Percentiles rank a stretch among this genome's conserved stretches.
Evolutionary conservation across 2,113 vertebrate genomes (phyloP).

Genomic region (Otis tarda): DNA sequence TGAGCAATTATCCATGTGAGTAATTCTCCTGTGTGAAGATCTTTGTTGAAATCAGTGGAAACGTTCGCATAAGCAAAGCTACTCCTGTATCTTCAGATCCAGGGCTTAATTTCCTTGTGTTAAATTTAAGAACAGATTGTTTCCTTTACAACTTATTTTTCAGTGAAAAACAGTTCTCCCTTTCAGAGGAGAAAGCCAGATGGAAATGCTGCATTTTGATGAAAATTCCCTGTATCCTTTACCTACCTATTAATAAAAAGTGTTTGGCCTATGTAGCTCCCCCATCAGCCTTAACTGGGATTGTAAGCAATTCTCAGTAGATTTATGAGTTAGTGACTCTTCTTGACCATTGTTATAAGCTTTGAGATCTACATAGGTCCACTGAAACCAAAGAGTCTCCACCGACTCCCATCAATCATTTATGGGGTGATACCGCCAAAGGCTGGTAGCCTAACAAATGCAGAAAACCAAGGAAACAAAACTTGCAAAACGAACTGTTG

Average conservation of each 20-base stretch:
- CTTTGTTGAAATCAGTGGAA: neutral
- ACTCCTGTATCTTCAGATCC: neutral
- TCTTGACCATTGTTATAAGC: neutral
- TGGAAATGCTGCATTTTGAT: neutral
- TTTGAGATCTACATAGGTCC: neutral
- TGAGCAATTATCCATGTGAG: neutral
- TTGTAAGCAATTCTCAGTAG: neutral
- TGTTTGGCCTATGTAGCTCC: neutral
- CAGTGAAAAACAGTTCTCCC: neutral
- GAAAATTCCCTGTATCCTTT: neutral
- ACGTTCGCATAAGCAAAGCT: neutral
- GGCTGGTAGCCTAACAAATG: fast-evolving
- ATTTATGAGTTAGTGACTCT: neutral
- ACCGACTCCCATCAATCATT: neutral
- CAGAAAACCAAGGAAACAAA: neutral
- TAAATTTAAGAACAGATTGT: neutral
- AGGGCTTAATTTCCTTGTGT: neutral
- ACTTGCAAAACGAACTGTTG: neutral
- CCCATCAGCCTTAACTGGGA: neutral
- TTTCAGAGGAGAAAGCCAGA: neutral
- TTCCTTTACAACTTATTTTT: neutral
- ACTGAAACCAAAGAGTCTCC: neutral
- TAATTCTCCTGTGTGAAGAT: slow-evolving; percentile 5
- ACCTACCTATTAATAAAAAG: neutral
- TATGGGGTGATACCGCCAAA: neutral